phyloP scores from a whole-genome alignment of 2,113 vertebrate species.

The Syngnathus typhle region DNA sequence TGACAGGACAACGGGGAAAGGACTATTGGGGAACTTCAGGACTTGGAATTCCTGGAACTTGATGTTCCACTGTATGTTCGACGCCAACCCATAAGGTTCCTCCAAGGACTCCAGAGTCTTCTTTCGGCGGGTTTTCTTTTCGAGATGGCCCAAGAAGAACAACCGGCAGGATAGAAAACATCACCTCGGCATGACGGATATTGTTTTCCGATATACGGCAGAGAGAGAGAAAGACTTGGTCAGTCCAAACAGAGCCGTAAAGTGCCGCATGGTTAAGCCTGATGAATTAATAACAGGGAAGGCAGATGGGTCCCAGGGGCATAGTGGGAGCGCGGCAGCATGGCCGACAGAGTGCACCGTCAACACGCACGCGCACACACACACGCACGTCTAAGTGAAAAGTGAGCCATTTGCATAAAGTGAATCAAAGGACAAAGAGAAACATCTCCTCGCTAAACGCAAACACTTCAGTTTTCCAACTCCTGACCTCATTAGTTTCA shows the following conservation, averaged over 20 bases:
- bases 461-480: constrained; percentile 15
- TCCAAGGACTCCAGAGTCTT: too few relatives aligned
- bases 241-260: constrained; percentile 75
- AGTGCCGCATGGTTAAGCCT: constrained; percentile 75
- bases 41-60: background rate
- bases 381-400: constrained; percentile 5
- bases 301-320: constrained; percentile 76
- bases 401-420: constrained; percentile 32
- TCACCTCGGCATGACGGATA: constrained; percentile 40
- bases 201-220: constrained; percentile 48
- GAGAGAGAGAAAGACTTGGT: constrained; percentile 47
- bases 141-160: background rate
- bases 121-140: background rate
- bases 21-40: background rate
- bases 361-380: constrained; percentile 24
- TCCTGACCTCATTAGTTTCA: constrained; percentile 5
- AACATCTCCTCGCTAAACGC: background rate
- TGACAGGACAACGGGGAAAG: background rate
- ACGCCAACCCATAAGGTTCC: background rate
- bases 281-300: constrained; percentile 76
- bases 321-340: constrained; percentile 65
- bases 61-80: background rate
- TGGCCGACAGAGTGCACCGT: constrained; percentile 46
- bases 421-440: constrained; percentile 15
- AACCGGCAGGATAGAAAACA: background rate